These are phyloP conservation scores for Phrynocephalus vlangalii DNA, from an alignment of 2,797 vertebrate genomes.

Conservation along the genomic window DNA sequence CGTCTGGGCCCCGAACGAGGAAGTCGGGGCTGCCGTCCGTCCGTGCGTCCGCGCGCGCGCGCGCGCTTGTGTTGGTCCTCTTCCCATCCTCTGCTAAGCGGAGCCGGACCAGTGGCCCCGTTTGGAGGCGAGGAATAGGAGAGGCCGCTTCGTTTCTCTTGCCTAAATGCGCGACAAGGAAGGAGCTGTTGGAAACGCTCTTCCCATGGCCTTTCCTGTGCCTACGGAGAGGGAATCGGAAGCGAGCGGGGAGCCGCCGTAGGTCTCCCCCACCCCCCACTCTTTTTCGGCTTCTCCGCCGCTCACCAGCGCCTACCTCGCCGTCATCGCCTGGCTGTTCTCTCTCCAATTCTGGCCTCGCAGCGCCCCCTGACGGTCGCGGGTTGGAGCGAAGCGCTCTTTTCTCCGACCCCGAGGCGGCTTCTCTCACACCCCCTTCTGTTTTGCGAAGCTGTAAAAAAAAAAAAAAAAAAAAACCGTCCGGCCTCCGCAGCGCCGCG, in stretches of 20 bases:
- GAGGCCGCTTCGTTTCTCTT: too few relatives aligned
- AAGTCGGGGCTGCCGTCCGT: not conserved
- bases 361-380: conserved; percentile 66
- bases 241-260: not conserved
- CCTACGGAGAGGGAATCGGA: not conserved
- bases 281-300: not conserved
- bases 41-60: too few relatives aligned
- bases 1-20: not conserved
- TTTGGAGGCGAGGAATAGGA: not conserved
- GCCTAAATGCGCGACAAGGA: too few relatives aligned
- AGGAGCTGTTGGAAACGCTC: too few relatives aligned
- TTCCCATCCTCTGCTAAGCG: too few relatives aligned
- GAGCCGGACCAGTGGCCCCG: too few relatives aligned
- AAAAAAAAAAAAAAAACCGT: too few relatives aligned
- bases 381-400: not conserved
- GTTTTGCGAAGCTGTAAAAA: too few relatives aligned
- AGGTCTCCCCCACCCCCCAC: not conserved
- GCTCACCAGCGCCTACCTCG: too few relatives aligned
- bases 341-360: conserved; percentile 42
- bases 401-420: not conserved
- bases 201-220: too few relatives aligned
- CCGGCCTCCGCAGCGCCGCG: too few relatives aligned
- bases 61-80: too few relatives aligned
- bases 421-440: not conserved
- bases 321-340: not conserved